These are phyloP conservation scores for Hystrix brachyura DNA, from an alignment of 2,113 vertebrate species.

Conservation along the genomic window DNA sequence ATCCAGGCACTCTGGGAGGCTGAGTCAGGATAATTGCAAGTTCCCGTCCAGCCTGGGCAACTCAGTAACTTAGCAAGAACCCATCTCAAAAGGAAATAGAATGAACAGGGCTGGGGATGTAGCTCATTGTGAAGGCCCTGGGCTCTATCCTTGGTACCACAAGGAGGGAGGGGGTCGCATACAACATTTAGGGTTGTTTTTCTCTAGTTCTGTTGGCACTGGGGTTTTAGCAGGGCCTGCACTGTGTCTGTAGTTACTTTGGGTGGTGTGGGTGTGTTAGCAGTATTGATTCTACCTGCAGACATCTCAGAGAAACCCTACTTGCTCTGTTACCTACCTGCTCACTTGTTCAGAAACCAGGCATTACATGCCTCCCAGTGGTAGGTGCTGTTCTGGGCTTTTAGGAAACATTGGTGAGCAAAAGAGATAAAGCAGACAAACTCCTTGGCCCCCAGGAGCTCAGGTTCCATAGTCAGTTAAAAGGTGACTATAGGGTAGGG, in stretches of 20 bases:
- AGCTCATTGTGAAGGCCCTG: background rate
- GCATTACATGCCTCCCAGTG: background rate
- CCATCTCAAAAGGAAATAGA: background rate
- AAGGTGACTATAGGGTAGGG: background rate
- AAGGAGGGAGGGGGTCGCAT: background rate
- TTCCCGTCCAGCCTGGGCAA: background rate
- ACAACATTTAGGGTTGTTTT: background rate
- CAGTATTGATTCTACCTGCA: background rate
- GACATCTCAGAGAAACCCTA: no score
- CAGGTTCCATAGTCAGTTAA: background rate
- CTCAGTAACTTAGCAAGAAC: background rate
- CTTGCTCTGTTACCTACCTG: background rate
- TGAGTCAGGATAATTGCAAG: background rate
- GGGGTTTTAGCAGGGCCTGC: no score
- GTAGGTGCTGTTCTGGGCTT: background rate
- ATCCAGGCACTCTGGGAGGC: background rate
- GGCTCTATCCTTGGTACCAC: background rate
- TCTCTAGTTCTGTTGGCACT: background rate
- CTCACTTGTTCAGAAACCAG: background rate
- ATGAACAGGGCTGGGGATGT: background rate
- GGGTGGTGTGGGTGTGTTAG: background rate
- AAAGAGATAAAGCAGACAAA: background rate
- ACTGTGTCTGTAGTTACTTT: background rate
- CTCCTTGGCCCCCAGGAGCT: background rate
- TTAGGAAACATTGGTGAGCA: fast-evolving